Conservation (phyloP, 2,888 invertebrate species). For the Drosophila formosana region DNA sequence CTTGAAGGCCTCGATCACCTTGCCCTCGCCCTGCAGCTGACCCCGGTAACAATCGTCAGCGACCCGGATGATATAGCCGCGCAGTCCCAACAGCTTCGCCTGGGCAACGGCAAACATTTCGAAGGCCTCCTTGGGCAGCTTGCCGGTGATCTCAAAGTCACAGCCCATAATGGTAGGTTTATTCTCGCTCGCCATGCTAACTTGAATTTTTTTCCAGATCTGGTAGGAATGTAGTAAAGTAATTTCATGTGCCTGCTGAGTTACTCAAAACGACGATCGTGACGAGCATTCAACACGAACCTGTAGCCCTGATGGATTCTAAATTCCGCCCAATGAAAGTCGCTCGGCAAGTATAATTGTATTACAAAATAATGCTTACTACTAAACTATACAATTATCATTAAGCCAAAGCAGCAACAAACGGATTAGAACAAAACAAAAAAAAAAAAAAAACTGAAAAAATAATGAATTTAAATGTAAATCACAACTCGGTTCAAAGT, state of each 20-base stretch:
- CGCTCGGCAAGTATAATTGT: background rate
- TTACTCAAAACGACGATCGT: constrained; percentile 8
- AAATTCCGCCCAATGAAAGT: background rate
- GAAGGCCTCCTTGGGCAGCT: constrained; percentile 58
- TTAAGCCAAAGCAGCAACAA: constrained; percentile 2
- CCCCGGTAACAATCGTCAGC: constrained; percentile 46
- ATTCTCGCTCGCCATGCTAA: constrained; percentile 38
- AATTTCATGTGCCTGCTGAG: constrained; percentile 29
- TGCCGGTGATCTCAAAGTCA: constrained; percentile 57
- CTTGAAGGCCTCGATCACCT: constrained; percentile 63
- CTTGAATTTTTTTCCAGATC: background rate
- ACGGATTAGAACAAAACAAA: background rate
- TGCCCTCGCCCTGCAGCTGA: constrained; percentile 56
- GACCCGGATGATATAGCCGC: constrained; percentile 57
- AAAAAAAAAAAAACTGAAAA: background rate
- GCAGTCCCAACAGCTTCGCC: constrained; percentile 48
- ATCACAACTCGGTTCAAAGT: constrained; percentile 63
- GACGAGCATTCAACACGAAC: constrained; percentile 29
- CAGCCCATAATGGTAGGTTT: constrained; percentile 49
- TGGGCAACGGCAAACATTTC: constrained; percentile 59
- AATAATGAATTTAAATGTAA: constrained; percentile 36
- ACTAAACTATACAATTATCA: constrained; percentile 15
- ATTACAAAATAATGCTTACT: constrained; percentile 8
- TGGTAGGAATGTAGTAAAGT: background rate
- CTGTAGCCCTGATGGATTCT: background rate